Base-by-base conservation (phyloP, 2,888 invertebrate genomes). In the Lucinisca nassula region DNA sequence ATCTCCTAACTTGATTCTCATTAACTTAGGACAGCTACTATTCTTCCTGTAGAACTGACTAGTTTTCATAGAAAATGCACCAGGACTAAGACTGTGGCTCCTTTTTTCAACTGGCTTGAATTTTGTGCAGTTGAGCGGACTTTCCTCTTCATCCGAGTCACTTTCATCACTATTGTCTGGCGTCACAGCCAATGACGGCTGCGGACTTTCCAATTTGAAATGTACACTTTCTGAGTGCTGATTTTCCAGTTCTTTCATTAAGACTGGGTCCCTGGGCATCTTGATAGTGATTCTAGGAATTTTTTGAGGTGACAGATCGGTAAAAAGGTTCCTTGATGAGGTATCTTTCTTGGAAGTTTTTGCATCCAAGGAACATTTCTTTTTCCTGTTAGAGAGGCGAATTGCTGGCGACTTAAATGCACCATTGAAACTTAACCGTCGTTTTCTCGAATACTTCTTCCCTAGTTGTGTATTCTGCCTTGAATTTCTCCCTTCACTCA, bases 261-360 rank as follows among this genome's bases (percentile, higher is more conserved):
- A 82, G 6, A 92, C 91, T 17, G 92, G 93, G 75, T 94, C 93
- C 49, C 88, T 84, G 12, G 89, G 91, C 91, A 93, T 92, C 38
- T 91, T 91, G 24, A 94, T 92, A 14, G 93, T 94, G 27, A 93
- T 87, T 77, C 92, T 93, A 12, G 93, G 93, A 73, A 92, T 88
- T 55, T 90, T 89, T 37, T 88, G 88, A 30, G 87, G 79, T 10
- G 81, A 67, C 4, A 67, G 17, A 35, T 67, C 67, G 1, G 67
- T 2, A 17, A 67, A 67, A 3, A 67, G 32, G 35, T 67, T 67
- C 32, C 67, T 3, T 17, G 67, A 35, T 67, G 67, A 67, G 35
- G 35, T 67, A 67, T 32, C 35, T 67, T 35, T 32, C 35, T 67
- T 67, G 0, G 67, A 35, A 1, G 67, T 67, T 1, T 35, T 21